These are phyloP conservation scores for Glaucomys volans DNA, from an alignment of 2,113 vertebrate genomes.

Conservation along the genomic window DNA sequence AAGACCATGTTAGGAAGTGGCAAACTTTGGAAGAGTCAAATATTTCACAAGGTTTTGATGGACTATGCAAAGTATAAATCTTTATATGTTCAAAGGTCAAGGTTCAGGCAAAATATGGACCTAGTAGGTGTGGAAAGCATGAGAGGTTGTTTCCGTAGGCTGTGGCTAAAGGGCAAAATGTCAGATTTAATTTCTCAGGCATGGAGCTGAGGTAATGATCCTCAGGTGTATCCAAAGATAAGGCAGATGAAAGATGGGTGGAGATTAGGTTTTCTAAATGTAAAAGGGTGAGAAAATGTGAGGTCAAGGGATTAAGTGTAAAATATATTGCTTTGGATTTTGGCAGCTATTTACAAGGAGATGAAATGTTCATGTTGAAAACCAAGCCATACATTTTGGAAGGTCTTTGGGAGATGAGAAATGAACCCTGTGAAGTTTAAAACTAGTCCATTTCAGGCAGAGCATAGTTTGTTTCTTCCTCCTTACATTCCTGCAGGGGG, in stretches of 20 bases:
- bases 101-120: background rate
- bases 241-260: background rate
- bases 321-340: background rate
- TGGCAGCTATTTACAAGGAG: background rate
- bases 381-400: background rate
- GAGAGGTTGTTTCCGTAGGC: conserved; percentile 5
- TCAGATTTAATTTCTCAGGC: conserved; percentile 22
- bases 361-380: background rate
- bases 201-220: background rate
- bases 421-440: background rate
- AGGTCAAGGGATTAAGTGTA: background rate
- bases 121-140: background rate
- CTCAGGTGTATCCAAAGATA: background rate
- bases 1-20: background rate
- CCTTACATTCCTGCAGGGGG: background rate
- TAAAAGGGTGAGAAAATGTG: background rate
- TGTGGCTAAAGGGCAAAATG: background rate
- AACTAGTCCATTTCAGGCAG: background rate
- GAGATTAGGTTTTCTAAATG: background rate
- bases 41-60: background rate
- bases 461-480: background rate
- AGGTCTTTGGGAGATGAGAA: background rate
- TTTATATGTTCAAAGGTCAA: background rate
- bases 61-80: background rate
- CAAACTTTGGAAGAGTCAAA: background rate